A percentile compares a stretch with the other conserved stretches of the same genome.
Evolutionary conservation across 2,888 invertebrate species (phyloP).

Genomic region (Heliconius ismenius): DNA sequence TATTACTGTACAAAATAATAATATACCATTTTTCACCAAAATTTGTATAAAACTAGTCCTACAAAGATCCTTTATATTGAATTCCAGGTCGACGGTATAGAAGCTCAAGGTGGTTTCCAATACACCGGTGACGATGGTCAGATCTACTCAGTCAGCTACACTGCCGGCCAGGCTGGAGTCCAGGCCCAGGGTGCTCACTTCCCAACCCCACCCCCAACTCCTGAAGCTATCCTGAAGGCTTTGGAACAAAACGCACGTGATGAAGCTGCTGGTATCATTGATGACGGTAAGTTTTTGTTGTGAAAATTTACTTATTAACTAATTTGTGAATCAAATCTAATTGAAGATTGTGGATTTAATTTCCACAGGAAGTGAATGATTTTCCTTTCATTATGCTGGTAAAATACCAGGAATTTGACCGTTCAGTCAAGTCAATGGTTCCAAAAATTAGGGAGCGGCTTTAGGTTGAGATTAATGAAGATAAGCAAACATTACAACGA

Average conservation of each 20-base stretch:
- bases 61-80: background rate
- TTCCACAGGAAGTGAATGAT: no score
- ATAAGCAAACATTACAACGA: no score
- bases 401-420: no score
- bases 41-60: no score
- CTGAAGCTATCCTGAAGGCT: slow-evolving; percentile 82
- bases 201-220: slow-evolving; percentile 82
- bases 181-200: slow-evolving; percentile 81
- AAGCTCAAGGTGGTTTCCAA: slow-evolving; percentile 82
- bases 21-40: no score
- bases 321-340: background rate
- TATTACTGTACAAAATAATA: no score
- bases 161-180: slow-evolving; percentile 82
- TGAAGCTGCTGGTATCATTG: slow-evolving; percentile 81
- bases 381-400: no score
- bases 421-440: no score
- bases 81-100: slow-evolving; percentile 75
- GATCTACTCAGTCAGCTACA: slow-evolving; percentile 78
- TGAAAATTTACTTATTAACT: background rate
- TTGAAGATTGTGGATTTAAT: no score
- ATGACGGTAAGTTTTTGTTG: slow-evolving; percentile 68
- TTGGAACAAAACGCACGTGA: slow-evolving; percentile 79
- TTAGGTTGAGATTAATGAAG: no score
- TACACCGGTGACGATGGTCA: slow-evolving; percentile 84
- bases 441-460: no score